Evolutionary conservation across 2,888 invertebrate genomes (phyloP).

Genomic region (Eudasyphora cyanicolor): DNA sequence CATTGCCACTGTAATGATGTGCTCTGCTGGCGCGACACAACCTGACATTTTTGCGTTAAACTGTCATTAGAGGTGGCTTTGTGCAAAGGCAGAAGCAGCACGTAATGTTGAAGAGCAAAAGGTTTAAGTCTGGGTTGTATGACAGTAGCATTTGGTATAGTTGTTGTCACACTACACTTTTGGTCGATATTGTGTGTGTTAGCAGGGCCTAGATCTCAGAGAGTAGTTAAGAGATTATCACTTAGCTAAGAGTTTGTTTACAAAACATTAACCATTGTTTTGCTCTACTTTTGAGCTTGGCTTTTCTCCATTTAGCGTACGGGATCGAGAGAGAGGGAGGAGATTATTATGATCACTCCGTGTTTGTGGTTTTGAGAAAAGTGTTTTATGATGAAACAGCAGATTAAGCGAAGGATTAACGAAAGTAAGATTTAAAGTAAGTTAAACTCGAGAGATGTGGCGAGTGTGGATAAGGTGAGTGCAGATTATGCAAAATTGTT

Average conservation of each 20-base stretch:
- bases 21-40: conserved; percentile 58
- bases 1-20: background rate
- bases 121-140: background rate
- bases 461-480: no score
- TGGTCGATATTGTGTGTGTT: background rate
- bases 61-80: conserved; percentile 39
- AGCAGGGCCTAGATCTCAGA: conserved; percentile 30
- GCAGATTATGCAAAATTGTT: conserved; percentile 61
- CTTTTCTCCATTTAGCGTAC: no score
- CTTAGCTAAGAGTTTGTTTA: conserved; percentile 63
- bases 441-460: conserved; percentile 27
- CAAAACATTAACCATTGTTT: conserved; percentile 63
- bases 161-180: background rate
- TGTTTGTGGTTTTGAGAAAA: conserved; percentile 51
- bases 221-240: conserved; percentile 58
- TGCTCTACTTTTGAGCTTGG: conserved; percentile 58
- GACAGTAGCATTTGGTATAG: no score
- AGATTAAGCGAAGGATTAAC: conserved; percentile 23
- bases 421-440: conserved; percentile 41
- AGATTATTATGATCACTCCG: conserved; percentile 51
- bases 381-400: conserved; percentile 56
- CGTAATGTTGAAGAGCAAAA: conserved; percentile 22
- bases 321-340: no score
- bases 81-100: background rate
- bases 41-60: conserved; percentile 56